Percentiles rank a stretch among this genome's conserved stretches.
phyloP scores from a whole-genome alignment of 2,888 invertebrate genomes.

The Ethmia dodecea region DNA sequence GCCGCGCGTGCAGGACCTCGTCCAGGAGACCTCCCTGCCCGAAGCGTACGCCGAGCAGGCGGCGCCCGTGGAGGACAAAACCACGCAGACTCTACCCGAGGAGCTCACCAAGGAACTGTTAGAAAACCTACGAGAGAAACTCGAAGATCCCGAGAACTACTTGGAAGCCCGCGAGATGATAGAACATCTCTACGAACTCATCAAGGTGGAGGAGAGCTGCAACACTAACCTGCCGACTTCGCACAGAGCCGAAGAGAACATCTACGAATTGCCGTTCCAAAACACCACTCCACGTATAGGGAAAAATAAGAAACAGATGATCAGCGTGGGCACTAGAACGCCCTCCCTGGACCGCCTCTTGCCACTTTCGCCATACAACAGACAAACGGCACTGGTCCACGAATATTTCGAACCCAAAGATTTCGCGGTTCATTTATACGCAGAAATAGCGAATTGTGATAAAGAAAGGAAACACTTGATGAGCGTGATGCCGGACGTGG shows the following conservation, averaged over 20 bases:
- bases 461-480: constrained; percentile 46
- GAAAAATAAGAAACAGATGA: constrained; percentile 60
- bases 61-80: constrained; percentile 75
- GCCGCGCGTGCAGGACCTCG: constrained; percentile 62
- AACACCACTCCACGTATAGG: constrained; percentile 56
- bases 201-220: constrained; percentile 83
- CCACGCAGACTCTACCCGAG: constrained; percentile 84
- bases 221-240: constrained; percentile 56
- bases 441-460: constrained; percentile 75
- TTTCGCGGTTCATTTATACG: constrained; percentile 78
- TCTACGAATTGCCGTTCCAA: constrained; percentile 80
- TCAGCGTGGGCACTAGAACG: constrained; percentile 76
- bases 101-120: constrained; percentile 85
- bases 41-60: constrained; percentile 35
- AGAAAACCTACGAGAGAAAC: constrained; percentile 80
- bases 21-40: constrained; percentile 49
- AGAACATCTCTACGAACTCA: constrained; percentile 85
- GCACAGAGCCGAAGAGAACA: constrained; percentile 65
- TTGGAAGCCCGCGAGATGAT: constrained; percentile 87
- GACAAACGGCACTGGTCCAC: constrained; percentile 57
- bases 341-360: constrained; percentile 78
- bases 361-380: constrained; percentile 66
- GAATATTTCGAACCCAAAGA: constrained; percentile 76
- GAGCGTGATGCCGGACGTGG: constrained; percentile 62
- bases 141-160: constrained; percentile 85